phyloP scores from a whole-genome alignment of 2,797 vertebrate species.

The Orientallactaga sibirica region DNA sequence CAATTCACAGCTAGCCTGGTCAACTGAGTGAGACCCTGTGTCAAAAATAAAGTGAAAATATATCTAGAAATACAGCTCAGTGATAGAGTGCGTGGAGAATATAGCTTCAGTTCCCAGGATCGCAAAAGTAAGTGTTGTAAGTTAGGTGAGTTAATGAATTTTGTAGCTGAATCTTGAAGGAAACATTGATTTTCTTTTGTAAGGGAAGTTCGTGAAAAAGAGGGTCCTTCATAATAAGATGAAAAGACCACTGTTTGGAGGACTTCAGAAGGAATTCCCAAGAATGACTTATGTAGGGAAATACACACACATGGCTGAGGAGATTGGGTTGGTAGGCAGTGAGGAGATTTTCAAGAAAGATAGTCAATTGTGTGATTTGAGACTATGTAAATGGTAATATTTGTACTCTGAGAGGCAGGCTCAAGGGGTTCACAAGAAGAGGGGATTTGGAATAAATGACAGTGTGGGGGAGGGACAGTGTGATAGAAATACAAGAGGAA shows the following conservation, averaged over 20 bases:
- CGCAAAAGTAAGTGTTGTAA: background rate
- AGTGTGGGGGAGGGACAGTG: background rate
- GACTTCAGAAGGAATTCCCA: slow-evolving; percentile 34
- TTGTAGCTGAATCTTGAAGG: slow-evolving; percentile 47
- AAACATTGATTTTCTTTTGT: slow-evolving; percentile 52
- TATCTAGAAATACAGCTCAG: background rate
- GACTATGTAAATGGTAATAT: background rate
- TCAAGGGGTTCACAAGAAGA: background rate
- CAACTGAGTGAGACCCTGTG: background rate
- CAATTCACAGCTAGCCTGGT: background rate
- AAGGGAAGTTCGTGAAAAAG: slow-evolving; percentile 2
- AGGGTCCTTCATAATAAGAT: background rate
- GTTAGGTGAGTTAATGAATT: slow-evolving; percentile 15
- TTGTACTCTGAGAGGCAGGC: background rate
- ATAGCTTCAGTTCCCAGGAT: background rate
- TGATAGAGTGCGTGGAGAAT: no score
- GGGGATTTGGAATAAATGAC: background rate
- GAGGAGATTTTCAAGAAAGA: background rate
- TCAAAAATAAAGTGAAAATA: background rate
- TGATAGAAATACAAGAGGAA: background rate
- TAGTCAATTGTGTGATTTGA: slow-evolving; percentile 20
- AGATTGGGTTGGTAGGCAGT: background rate
- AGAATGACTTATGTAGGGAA: background rate
- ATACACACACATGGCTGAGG: background rate
- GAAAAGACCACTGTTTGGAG: slow-evolving; percentile 4